These are phyloP conservation scores for Caretta caretta DNA, from an alignment of 2,113 vertebrate species.

Conservation along the genomic window DNA sequence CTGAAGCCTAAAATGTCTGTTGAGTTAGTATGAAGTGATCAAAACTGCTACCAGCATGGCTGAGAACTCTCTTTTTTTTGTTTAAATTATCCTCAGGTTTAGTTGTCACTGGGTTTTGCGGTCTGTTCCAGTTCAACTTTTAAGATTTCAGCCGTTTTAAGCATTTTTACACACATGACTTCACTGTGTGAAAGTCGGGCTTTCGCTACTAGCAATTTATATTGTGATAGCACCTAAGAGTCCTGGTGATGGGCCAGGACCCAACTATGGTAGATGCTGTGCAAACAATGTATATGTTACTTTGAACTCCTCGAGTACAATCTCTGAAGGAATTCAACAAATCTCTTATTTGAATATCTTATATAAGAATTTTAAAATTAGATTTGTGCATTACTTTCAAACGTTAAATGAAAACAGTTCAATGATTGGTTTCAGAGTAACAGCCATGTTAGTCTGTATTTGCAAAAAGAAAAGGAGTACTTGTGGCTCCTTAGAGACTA, in stretches of 20 bases:
- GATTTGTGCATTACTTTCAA: not conserved
- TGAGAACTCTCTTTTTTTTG: too few relatives aligned
- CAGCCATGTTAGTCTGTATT: too few relatives aligned
- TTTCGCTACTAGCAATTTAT: not conserved
- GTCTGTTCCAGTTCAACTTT: not conserved
- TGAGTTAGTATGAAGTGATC: not conserved
- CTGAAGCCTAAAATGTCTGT: not conserved
- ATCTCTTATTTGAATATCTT: not conserved
- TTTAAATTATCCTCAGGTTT: not conserved
- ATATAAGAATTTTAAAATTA: not conserved
- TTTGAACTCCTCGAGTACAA: not conserved
- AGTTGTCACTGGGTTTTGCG: not conserved
- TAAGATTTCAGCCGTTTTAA: not conserved
- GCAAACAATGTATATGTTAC: not conserved
- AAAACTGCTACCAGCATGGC: not conserved
- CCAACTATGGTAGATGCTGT: not conserved
- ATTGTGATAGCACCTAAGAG: not conserved
- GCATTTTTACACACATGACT: not conserved
- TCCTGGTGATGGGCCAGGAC: not conserved
- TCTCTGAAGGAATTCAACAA: not conserved
- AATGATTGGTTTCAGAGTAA: not conserved
- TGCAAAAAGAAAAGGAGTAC: too few relatives aligned
- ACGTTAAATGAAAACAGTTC: not conserved
- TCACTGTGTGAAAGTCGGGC: not conserved
- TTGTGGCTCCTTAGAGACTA: too few relatives aligned